Percentiles rank a stretch among this genome's conserved stretches.
Evolutionary conservation across 2,113 vertebrate species (phyloP).

Genomic region (Antennarius striatus): DNA sequence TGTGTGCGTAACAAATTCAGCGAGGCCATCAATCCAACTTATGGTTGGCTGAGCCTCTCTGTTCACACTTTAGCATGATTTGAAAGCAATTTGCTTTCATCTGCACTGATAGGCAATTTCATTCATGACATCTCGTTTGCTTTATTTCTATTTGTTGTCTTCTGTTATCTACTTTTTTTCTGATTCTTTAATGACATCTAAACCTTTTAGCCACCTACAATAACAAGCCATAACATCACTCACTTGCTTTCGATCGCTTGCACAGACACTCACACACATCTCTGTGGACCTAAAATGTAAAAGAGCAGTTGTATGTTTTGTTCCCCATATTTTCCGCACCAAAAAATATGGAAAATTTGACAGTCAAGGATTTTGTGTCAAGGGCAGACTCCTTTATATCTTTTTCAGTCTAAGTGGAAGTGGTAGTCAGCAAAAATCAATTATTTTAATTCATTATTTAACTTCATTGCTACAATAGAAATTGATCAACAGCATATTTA

Average conservation of each 20-base stretch:
- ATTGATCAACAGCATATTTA: too few species aligned
- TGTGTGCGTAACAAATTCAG: constrained; percentile 41
- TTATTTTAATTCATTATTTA: too few species aligned
- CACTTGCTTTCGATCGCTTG: neutral
- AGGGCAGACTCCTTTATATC: constrained; percentile 41
- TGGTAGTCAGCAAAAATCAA: neutral
- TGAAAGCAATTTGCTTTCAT: constrained; percentile 75
- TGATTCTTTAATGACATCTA: constrained; percentile 45
- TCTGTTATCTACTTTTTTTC: constrained; percentile 26
- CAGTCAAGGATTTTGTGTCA: constrained; percentile 48
- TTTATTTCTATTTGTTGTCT: constrained; percentile 38
- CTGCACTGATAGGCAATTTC: constrained; percentile 75
- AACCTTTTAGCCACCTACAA: constrained; percentile 56
- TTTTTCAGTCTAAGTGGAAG: neutral
- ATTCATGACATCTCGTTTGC: constrained; percentile 63
- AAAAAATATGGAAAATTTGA: constrained; percentile 33
- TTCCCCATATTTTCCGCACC: constrained; percentile 49
- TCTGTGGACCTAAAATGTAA: constrained; percentile 23
- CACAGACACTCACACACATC: constrained; percentile 18
- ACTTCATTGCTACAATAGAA: too few species aligned
- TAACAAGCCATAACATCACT: constrained; percentile 34
- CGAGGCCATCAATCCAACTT: constrained; percentile 70
- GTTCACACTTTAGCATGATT: constrained; percentile 50
- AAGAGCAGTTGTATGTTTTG: constrained; percentile 7
- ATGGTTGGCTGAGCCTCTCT: constrained; percentile 47